phyloP scores from a whole-genome alignment of 2,888 invertebrate species.

The Lasiommata megera region DNA sequence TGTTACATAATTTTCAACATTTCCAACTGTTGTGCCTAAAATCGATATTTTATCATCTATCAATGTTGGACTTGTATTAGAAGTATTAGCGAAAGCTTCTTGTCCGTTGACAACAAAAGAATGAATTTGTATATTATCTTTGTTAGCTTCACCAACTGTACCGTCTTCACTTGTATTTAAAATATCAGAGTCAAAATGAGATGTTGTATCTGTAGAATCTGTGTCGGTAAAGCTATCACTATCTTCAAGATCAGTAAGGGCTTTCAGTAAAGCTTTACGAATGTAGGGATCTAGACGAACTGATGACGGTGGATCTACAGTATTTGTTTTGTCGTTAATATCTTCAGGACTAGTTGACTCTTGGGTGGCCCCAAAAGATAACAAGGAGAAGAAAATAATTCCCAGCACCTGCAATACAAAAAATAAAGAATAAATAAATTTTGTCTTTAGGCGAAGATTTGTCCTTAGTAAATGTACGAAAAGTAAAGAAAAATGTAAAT shows the following conservation, averaged over 20 bases:
- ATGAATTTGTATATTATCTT: constrained; percentile 72
- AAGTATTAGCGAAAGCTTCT: constrained; percentile 60
- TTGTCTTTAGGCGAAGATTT: neutral
- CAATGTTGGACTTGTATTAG: constrained; percentile 54
- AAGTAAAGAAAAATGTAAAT: too few species aligned
- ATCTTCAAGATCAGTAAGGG: constrained; percentile 88
- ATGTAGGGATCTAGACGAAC: constrained; percentile 87
- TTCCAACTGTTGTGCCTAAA: constrained; percentile 67
- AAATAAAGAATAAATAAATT: neutral
- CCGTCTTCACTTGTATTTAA: constrained; percentile 13
- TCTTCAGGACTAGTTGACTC: constrained; percentile 49
- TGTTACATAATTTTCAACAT: constrained; percentile 71
- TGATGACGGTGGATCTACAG: constrained; percentile 73
- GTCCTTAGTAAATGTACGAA: too few species aligned
- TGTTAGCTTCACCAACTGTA: constrained; percentile 36
- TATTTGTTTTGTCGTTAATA: constrained; percentile 64
- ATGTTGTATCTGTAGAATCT: constrained; percentile 52
- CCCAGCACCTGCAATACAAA: constrained; percentile 56
- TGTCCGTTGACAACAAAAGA: constrained; percentile 79
- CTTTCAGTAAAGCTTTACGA: constrained; percentile 87
- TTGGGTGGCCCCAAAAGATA: constrained; percentile 51
- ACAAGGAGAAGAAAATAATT: constrained; percentile 49
- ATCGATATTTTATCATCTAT: constrained; percentile 69
- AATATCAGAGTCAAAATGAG: constrained; percentile 53
- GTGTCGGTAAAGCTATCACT: constrained; percentile 71